Percentiles rank a stretch among this genome's conserved stretches.
phyloP scores from a whole-genome alignment of 2,888 invertebrate species.

The Xestia c-nigrum region DNA sequence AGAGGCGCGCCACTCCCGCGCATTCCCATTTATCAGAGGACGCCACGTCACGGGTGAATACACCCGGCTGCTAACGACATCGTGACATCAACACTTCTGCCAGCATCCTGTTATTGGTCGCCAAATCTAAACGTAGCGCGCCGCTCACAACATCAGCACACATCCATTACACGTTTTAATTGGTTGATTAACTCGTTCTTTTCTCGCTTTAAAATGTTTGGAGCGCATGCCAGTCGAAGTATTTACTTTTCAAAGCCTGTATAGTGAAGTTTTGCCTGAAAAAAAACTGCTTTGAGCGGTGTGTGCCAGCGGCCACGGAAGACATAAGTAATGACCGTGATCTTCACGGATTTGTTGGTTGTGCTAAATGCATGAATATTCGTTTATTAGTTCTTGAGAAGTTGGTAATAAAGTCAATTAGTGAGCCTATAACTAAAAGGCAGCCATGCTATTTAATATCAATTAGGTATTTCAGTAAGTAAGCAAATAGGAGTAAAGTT shows the following conservation, averaged over 20 bases:
- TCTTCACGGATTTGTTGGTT: constrained; percentile 1
- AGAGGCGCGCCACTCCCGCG: constrained; percentile 44
- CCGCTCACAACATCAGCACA: neutral
- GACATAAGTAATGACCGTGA: constrained; percentile 9
- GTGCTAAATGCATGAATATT: constrained; percentile 13
- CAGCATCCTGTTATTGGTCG: constrained; percentile 18
- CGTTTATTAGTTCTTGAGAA: neutral
- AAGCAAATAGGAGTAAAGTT: neutral
- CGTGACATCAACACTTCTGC: constrained; percentile 24
- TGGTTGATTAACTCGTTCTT: neutral
- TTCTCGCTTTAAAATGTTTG: neutral
- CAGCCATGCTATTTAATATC: neutral
- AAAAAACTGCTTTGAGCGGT: neutral
- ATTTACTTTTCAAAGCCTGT: neutral
- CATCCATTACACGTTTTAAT: neutral
- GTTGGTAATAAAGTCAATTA: constrained; percentile 4
- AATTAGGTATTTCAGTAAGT: neutral
- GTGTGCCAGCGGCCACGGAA: constrained; percentile 2
- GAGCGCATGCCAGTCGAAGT: neutral
- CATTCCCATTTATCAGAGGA: constrained; percentile 31
- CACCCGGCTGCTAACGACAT: constrained; percentile 28
- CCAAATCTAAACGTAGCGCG: neutral
- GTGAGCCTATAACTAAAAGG: constrained; percentile 8
- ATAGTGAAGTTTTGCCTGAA: neutral
- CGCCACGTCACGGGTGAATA: constrained; percentile 49